These are phyloP conservation scores for Glyptemys insculpta DNA, from an alignment of 2,797 vertebrate genomes.

Conservation along the genomic window DNA sequence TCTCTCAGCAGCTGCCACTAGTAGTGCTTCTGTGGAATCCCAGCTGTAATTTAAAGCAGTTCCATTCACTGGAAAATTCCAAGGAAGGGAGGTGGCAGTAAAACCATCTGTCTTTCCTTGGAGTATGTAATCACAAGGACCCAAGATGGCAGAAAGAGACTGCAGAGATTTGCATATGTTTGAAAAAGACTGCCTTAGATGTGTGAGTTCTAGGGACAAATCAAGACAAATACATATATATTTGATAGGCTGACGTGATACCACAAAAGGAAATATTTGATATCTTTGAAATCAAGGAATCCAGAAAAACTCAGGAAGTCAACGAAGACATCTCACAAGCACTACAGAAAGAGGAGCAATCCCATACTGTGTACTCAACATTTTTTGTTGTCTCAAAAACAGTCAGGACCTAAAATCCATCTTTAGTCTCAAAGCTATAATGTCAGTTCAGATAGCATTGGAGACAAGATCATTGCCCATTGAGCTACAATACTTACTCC, in stretches of 20 bases:
- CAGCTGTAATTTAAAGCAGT: background rate
- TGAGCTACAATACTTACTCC: background rate
- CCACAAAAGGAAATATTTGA: background rate
- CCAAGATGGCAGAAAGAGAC: background rate
- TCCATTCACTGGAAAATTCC: background rate
- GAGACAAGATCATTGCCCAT: background rate
- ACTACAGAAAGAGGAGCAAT: fast-evolving
- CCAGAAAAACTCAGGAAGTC: background rate
- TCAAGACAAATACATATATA: background rate
- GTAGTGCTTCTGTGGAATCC: background rate
- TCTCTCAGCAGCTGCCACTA: background rate
- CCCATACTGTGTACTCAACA: background rate
- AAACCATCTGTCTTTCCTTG: background rate
- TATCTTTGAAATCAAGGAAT: background rate
- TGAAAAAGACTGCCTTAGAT: background rate
- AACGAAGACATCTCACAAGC: background rate
- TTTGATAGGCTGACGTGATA: background rate
- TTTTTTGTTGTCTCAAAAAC: background rate
- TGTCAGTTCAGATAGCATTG: background rate
- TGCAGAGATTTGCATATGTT: background rate
- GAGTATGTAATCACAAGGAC: background rate
- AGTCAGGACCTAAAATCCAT: background rate
- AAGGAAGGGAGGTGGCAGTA: background rate
- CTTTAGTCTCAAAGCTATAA: background rate
- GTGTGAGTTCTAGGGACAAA: background rate